Evolutionary conservation across 2,888 invertebrate genomes (phyloP).

Genomic region (Eupithecia pulchellata): DNA sequence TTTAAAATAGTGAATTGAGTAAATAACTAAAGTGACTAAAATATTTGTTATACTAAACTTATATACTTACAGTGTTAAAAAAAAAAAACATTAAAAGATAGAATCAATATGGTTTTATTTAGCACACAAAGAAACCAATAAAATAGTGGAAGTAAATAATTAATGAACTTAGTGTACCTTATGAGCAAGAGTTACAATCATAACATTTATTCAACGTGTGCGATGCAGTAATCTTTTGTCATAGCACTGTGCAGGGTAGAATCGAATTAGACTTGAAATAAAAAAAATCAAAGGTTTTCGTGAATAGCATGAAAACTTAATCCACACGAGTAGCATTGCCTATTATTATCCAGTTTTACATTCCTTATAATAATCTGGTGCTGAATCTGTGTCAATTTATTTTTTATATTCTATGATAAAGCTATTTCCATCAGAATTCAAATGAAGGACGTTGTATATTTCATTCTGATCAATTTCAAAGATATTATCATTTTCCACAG

Average conservation of each 20-base stretch:
- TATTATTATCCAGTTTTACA: too few species aligned
- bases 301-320: neutral
- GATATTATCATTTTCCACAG: conserved; percentile 17
- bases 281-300: neutral
- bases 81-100: neutral
- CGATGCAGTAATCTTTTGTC: neutral
- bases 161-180: neutral
- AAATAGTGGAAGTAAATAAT: neutral
- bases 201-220: neutral
- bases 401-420: conserved; percentile 7
- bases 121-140: neutral
- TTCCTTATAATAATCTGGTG: too few species aligned
- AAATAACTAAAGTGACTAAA: neutral
- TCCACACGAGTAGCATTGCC: neutral
- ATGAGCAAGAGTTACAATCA: neutral
- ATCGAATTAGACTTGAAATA: neutral
- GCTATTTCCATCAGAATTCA: conserved; percentile 21
- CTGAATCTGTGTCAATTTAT: neutral
- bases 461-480: conserved; percentile 17
- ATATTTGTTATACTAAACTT: neutral
- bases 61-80: neutral
- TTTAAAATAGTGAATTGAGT: neutral
- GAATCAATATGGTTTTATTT: neutral
- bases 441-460: conserved; percentile 27
- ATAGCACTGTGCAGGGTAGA: neutral